A percentile compares a stretch with the other conserved stretches of the same genome.
Conservation (phyloP, 2,888 invertebrate species). For the Drosophila paracracens region DNA sequence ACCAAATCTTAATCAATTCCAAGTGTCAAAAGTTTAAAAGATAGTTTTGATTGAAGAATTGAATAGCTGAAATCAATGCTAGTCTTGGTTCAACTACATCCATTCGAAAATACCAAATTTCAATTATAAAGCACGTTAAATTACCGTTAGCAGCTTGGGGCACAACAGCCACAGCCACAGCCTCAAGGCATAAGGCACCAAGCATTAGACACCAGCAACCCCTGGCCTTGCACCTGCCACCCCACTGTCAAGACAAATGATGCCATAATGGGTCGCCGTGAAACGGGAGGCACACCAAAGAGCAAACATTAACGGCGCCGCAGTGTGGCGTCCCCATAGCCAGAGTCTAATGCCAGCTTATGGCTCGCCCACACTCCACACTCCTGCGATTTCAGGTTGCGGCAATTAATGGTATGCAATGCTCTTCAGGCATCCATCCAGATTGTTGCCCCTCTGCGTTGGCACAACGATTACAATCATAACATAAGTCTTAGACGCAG, state of each 20-base stretch:
- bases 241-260: conserved; percentile 59
- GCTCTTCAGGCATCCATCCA: conserved; percentile 45
- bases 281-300: conserved; percentile 52
- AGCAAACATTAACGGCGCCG: conserved; percentile 56
- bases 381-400: conserved; percentile 65
- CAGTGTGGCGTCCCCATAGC: conserved; percentile 20
- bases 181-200: background rate
- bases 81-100: conserved; percentile 1
- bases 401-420: conserved; percentile 67
- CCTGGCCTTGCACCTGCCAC: background rate
- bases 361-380: conserved; percentile 10
- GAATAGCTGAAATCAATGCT: background rate
- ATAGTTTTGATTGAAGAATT: background rate
- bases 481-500: conserved; percentile 64
- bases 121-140: conserved; percentile 73
- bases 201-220: background rate
- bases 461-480: conserved; percentile 72
- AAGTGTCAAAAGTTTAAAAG: background rate
- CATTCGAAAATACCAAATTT: conserved; percentile 50
- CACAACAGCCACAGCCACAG: background rate
- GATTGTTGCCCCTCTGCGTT: conserved; percentile 38
- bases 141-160: conserved; percentile 45
- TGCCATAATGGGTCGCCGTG: conserved; percentile 60
- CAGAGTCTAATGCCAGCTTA: conserved; percentile 55
- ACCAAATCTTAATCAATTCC: background rate